Percentiles rank a stretch among this genome's conserved stretches.
phyloP scores from a whole-genome alignment of 2,888 invertebrate species.

The Hymenopus coronatus region DNA sequence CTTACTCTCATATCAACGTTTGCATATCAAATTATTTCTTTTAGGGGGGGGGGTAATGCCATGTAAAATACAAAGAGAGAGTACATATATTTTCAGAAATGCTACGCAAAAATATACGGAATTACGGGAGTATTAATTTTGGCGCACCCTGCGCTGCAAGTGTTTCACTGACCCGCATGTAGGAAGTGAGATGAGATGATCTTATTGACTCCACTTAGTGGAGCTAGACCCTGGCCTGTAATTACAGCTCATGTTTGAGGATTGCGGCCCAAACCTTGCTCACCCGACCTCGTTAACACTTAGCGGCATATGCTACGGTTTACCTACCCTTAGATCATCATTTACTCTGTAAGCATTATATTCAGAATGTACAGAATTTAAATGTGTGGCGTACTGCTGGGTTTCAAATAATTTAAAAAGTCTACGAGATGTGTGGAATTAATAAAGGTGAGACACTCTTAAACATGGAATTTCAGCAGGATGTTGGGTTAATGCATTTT shows the following conservation, averaged over 20 bases:
- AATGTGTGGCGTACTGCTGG: too few relatives aligned
- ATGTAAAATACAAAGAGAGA: too few relatives aligned
- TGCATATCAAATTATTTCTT: too few relatives aligned
- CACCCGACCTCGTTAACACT: not conserved
- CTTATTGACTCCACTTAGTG: not conserved
- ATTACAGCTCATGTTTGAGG: not conserved
- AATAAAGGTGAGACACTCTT: too few relatives aligned
- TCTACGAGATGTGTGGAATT: too few relatives aligned
- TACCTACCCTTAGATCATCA: not conserved
- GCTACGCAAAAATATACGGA: too few relatives aligned
- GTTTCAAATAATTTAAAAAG: too few relatives aligned
- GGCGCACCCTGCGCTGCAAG: not conserved
- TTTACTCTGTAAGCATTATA: not conserved
- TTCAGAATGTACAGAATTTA: not conserved
- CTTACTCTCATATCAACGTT: too few relatives aligned
- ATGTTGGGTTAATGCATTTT: too few relatives aligned
- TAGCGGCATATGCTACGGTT: not conserved
- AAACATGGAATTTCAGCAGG: too few relatives aligned
- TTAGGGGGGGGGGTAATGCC: too few relatives aligned
- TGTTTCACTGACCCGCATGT: not conserved
- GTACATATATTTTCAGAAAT: too few relatives aligned
- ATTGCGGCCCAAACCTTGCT: not conserved
- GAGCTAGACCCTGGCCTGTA: not conserved
- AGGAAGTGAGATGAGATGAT: not conserved
- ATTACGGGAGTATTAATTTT: not conserved